phyloP scores from a whole-genome alignment of 2,797 vertebrate genomes.

The Arrhamphus sclerolepis region DNA sequence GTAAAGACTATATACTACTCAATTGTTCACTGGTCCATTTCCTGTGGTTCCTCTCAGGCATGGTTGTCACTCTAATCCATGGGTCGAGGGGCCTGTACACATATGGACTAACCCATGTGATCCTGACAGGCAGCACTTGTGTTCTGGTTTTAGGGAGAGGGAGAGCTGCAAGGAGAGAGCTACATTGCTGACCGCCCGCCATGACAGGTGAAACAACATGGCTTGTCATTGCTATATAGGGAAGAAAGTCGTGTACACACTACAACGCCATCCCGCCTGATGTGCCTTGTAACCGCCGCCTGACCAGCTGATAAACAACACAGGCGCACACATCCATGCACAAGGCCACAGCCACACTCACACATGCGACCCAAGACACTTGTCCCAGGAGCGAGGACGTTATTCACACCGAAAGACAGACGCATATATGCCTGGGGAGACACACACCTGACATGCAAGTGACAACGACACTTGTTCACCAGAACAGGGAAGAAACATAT shows the following conservation, averaged over 20 bases:
- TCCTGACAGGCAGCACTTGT: constrained; percentile 73
- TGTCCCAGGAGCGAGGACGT: constrained; percentile 60
- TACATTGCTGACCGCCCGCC: constrained; percentile 56
- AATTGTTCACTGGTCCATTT: constrained; percentile 33
- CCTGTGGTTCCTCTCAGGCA: constrained; percentile 44
- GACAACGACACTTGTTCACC: constrained; percentile 56
- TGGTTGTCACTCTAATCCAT: constrained; percentile 63
- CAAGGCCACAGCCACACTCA: constrained; percentile 44
- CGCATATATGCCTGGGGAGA: constrained; percentile 39
- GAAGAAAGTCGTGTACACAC: constrained; percentile 76
- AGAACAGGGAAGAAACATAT: constrained; percentile 47
- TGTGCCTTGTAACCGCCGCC: constrained; percentile 44
- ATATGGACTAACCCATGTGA: constrained; percentile 78
- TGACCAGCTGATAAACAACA: constrained; percentile 79
- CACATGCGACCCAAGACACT: constrained; percentile 56
- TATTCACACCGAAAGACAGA: constrained; percentile 29
- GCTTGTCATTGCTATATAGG: constrained; percentile 85
- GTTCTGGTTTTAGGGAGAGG: constrained; percentile 76
- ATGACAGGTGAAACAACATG: constrained; percentile 86
- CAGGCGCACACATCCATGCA: constrained; percentile 47
- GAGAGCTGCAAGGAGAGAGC: constrained; percentile 63
- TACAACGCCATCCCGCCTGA: constrained; percentile 50
- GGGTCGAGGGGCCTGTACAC: constrained; percentile 62
- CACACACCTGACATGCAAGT: constrained; percentile 65
- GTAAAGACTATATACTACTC: constrained; percentile 11